These are phyloP conservation scores for Epizoanthus fatuus DNA, from an alignment of 92 coral and sea anemone species.

Conservation along the genomic window DNA sequence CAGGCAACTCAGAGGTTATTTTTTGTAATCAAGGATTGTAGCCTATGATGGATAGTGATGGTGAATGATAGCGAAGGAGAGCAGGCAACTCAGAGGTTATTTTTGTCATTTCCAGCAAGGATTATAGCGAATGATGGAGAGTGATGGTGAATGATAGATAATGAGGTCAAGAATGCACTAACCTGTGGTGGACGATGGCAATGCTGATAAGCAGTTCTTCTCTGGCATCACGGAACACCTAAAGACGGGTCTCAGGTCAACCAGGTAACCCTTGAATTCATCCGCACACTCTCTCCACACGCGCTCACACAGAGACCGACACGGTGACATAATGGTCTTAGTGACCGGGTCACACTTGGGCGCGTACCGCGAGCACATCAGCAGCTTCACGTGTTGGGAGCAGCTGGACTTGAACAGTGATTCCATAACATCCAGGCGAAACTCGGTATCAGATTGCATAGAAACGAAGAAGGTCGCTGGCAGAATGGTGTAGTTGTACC, in stretches of 20 bases:
- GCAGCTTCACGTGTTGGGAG: neutral
- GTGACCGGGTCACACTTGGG: constrained; percentile 11
- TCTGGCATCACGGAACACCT: constrained; percentile 34
- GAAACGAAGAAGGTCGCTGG: constrained; percentile 29
- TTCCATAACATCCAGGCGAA: neutral
- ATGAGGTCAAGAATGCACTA: neutral
- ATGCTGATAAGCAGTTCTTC: constrained; percentile 1
- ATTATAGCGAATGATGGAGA: too few species aligned
- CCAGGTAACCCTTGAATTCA: neutral
- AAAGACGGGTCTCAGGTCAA: constrained; percentile 14
- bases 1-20: too few species aligned
- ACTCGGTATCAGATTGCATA: constrained; percentile 21
- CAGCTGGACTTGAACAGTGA: constrained; percentile 15
- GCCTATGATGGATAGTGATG: too few species aligned
- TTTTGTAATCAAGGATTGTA: too few species aligned
- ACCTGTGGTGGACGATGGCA: constrained; percentile 7
- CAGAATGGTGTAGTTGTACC: constrained; percentile 27
- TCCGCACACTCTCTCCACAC: constrained; percentile 16
- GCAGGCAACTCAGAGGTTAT: too few species aligned
- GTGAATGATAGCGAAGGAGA: too few species aligned
- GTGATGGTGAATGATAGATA: neutral
- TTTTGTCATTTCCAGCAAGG: too few species aligned
- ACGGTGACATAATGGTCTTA: constrained; percentile 7
- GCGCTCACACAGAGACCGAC: constrained; percentile 3
- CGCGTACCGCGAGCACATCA: constrained; percentile 36